Conservation (phyloP, 1,140 invertebrate genomes). For the Heliconius congener region DNA sequence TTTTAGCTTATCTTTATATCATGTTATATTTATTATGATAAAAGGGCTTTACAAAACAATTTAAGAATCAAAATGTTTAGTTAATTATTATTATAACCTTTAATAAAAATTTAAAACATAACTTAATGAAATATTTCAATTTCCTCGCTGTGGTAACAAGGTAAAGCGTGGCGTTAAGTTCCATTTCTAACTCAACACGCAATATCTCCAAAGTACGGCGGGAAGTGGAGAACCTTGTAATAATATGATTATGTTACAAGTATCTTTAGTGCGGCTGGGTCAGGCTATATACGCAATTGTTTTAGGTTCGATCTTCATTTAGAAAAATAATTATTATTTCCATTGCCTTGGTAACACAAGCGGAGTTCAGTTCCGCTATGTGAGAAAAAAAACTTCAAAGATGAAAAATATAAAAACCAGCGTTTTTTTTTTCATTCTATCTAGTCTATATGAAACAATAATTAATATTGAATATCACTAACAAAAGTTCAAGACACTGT, state of each 20-base stretch:
- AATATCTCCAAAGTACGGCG: too few relatives aligned
- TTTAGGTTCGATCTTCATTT: too few relatives aligned
- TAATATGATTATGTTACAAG: too few relatives aligned
- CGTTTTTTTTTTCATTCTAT: neutral
- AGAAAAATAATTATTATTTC: neutral
- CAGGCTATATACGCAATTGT: too few relatives aligned
- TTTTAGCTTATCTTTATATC: conserved; percentile 6
- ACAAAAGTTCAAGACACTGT: conserved; percentile 3
- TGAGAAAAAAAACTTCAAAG: neutral
- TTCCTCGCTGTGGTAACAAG: too few relatives aligned
- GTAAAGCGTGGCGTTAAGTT: too few relatives aligned
- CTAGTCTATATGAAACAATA: neutral
- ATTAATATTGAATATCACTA: neutral
- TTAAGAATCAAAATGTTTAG: conserved; percentile 22
- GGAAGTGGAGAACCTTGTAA: too few relatives aligned
- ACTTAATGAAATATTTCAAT: too few relatives aligned
- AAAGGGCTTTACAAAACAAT: conserved; percentile 3
- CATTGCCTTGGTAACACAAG: neutral
- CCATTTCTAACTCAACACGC: too few relatives aligned
- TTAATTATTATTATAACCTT: neutral
- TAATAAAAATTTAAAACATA: too few relatives aligned
- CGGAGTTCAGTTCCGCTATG: neutral
- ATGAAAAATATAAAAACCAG: neutral
- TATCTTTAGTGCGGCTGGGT: too few relatives aligned
- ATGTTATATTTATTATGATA: conserved; percentile 8